Base-by-base conservation (phyloP, 2,797 vertebrate genomes). In the Hypotaenidia okinawae region DNA sequence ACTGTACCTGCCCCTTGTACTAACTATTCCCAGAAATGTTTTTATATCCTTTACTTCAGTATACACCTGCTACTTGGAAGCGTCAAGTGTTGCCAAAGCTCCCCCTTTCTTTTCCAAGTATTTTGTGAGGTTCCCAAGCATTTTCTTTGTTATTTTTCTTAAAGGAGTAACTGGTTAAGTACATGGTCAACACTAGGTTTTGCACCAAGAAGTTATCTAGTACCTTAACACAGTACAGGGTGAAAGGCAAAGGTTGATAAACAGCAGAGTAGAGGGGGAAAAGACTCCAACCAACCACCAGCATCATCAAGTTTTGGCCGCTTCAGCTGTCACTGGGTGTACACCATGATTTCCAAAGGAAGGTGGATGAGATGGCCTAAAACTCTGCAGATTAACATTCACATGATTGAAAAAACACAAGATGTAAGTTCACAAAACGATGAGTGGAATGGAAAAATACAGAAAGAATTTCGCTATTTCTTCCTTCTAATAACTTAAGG, bases 1-100 rank as follows among this genome's bases (percentile, higher is more conserved):
- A 54, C 51, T 75, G 47, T 45, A 68, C 9, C 8, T 49, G 59
- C 15, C 35, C 43, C 59, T 78, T 52, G 74, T 73, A 73, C 67
- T 62, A 49, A 22, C 39, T 37, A 43, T 79, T 93, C 93, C 58
- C 74, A 92, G 80, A 94, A 84, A 52, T 63, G 67, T 22, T 94
- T 93, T 82, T 63, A 1, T 68, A 45, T n/a, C 47, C 2, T 30
- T 93, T 33, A 10, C 27, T 89, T 69, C 5, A 8, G 39, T 32
- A 47, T 24, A 37, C 30, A 49, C 47, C 67, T 70, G 66, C 30
- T 45, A 30, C 51, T 45, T 58, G 55, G 62, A 67, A 64, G 43
- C 1, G 4, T 27, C 10, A 76, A 58, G 6, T 2, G 13, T 16
- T 79, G 47, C 23, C 63, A 59, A 63, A 93, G 64, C 75, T 17